A percentile compares a stretch with the other conserved stretches of the same genome.
Evolutionary conservation across 1,140 invertebrate species (phyloP).

Genomic region (Agrypnia vestita): DNA sequence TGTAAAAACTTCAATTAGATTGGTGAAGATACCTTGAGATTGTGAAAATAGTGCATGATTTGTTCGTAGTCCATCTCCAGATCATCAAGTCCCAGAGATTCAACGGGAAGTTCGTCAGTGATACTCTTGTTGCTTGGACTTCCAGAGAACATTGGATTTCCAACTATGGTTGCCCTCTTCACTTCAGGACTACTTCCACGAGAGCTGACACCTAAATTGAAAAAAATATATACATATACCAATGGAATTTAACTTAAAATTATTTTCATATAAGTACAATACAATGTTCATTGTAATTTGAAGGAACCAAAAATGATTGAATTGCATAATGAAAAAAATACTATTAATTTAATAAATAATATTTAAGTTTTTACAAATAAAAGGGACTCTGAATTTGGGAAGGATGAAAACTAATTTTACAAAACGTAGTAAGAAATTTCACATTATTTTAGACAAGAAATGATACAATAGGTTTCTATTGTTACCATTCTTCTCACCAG

Average conservation of each 20-base stretch:
- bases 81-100: slow-evolving; percentile 82
- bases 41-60: slow-evolving; percentile 98
- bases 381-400: too few species aligned
- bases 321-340: too few species aligned
- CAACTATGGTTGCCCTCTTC: slow-evolving; percentile 88
- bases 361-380: too few species aligned
- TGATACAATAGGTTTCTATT: slow-evolving; percentile 48
- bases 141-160: slow-evolving; percentile 88
- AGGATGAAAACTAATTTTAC: too few species aligned
- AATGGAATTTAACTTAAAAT: too few species aligned
- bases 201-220: slow-evolving; percentile 55
- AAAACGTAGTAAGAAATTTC: too few species aligned
- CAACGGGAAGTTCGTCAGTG: slow-evolving; percentile 65
- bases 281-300: too few species aligned
- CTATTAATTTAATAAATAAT: too few species aligned
- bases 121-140: slow-evolving; percentile 64
- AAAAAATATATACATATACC: neutral
- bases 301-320: too few species aligned
- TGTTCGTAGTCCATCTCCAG: slow-evolving; percentile 97
- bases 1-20: slow-evolving; percentile 30
- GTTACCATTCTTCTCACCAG: slow-evolving; percentile 59
- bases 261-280: too few species aligned
- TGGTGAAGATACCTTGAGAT: slow-evolving; percentile 88
- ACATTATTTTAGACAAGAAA: neutral
- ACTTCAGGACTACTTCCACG: slow-evolving; percentile 77